Evolutionary conservation across 2,797 vertebrate species (phyloP).

Genomic region (Phoxinus dragarum): DNA sequence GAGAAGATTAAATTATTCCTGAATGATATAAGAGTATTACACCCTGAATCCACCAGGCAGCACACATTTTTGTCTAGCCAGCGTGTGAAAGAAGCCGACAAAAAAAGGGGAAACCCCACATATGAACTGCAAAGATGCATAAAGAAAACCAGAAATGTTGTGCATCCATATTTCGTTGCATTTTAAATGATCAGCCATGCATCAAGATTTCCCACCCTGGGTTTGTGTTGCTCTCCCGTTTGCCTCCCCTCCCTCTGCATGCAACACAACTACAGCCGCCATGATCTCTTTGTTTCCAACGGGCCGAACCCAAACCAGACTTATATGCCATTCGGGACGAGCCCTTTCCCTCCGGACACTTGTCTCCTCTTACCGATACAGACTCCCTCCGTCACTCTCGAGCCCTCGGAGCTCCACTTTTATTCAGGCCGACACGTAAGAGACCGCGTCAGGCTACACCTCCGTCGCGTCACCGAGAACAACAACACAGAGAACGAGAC

Average conservation of each 20-base stretch:
- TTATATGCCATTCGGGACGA: conserved; percentile 68
- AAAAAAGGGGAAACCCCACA: not conserved
- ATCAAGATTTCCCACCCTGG: conserved; percentile 26
- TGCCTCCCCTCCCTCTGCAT: conserved; percentile 64
- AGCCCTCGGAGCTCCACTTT: conserved; percentile 95
- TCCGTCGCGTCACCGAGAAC: conserved; percentile 96
- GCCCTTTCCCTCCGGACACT: conserved; percentile 87
- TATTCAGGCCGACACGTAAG: conserved; percentile 99
- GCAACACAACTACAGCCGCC: conserved; percentile 89
- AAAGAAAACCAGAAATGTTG: not conserved
- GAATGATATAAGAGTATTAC: conserved; percentile 32
- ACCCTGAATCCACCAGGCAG: conserved; percentile 4
- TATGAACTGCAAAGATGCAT: not conserved
- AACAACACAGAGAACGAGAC: conserved; percentile 85
- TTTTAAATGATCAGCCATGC: conserved; percentile 40
- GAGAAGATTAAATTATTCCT: conserved; percentile 19
- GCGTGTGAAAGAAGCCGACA: not conserved
- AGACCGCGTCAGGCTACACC: conserved; percentile 99
- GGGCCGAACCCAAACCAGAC: conserved; percentile 72
- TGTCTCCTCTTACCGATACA: conserved; percentile 96
- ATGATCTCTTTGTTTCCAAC: conserved; percentile 88
- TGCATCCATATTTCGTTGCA: conserved; percentile 19
- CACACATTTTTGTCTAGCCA: conserved; percentile 21
- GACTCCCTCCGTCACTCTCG: conserved; percentile 98
- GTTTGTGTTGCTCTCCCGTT: conserved; percentile 70